Conservation (phyloP, 2,113 vertebrate species). For the Aptenodytes forsteri region DNA sequence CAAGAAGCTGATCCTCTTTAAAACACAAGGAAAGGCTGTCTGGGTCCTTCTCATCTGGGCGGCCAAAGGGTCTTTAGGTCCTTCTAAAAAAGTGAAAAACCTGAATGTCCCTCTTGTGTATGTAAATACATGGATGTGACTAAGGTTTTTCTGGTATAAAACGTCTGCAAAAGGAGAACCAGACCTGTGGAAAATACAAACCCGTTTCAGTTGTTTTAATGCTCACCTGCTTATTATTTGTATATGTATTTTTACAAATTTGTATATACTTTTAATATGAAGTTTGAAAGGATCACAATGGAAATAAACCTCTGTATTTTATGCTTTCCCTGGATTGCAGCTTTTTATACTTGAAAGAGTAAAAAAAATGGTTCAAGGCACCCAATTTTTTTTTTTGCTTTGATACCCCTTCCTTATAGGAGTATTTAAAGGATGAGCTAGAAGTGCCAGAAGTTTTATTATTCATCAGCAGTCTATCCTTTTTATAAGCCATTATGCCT, state of each 20-base stretch:
- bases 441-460: background rate
- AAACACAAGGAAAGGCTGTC: background rate
- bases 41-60: background rate
- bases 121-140: background rate
- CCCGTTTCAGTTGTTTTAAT: background rate
- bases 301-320: background rate
- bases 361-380: background rate
- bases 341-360: background rate
- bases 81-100: background rate
- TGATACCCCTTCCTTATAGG: background rate
- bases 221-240: background rate
- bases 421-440: background rate
- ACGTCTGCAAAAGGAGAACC: background rate
- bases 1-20: background rate
- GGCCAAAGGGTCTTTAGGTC: background rate
- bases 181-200: background rate
- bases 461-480: background rate
- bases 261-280: background rate
- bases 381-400: background rate
- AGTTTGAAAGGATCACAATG: background rate
- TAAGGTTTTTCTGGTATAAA: background rate
- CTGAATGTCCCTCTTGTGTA: accelerated
- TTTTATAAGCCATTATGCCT: background rate
- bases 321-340: background rate
- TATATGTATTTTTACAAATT: background rate